These are phyloP conservation scores for Pygocentrus nattereri DNA, from an alignment of 2,797 vertebrate species.

Conservation along the genomic window DNA sequence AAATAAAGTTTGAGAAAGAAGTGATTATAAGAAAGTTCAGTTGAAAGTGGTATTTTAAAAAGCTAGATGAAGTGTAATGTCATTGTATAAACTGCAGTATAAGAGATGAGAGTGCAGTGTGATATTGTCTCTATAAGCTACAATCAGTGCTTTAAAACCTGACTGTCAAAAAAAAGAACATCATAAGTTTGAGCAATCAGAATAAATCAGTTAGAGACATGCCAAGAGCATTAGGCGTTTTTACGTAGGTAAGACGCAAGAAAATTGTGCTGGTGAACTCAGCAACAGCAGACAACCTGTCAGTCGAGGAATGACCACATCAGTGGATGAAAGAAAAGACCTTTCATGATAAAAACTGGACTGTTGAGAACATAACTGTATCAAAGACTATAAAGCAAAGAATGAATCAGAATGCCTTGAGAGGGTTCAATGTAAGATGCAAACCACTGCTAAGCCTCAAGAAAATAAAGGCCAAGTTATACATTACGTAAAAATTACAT, in stretches of 20 bases:
- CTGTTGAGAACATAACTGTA: neutral
- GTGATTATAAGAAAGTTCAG: too few species aligned
- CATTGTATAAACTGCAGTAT: too few species aligned
- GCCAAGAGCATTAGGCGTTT: neutral
- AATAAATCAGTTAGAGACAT: neutral
- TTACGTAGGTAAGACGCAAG: neutral
- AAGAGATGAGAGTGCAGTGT: too few species aligned
- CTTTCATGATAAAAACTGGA: too few species aligned
- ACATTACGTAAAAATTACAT: neutral
- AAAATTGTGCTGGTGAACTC: neutral
- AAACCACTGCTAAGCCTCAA: neutral
- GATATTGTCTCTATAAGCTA: too few species aligned
- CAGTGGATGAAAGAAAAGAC: neutral
- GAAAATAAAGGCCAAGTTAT: neutral
- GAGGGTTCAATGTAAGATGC: neutral
- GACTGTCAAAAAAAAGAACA: too few species aligned
- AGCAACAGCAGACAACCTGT: neutral
- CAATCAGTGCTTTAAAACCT: too few species aligned
- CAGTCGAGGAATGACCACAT: neutral
- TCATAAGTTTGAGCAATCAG: neutral
- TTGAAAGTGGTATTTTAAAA: too few species aligned
- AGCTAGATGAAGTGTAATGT: too few species aligned
- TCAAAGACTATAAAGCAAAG: neutral
- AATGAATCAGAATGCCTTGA: neutral
- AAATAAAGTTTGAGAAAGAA: too few species aligned